Conservation (phyloP, 2,113 vertebrate species). For the Ivindomyrus marchei region DNA sequence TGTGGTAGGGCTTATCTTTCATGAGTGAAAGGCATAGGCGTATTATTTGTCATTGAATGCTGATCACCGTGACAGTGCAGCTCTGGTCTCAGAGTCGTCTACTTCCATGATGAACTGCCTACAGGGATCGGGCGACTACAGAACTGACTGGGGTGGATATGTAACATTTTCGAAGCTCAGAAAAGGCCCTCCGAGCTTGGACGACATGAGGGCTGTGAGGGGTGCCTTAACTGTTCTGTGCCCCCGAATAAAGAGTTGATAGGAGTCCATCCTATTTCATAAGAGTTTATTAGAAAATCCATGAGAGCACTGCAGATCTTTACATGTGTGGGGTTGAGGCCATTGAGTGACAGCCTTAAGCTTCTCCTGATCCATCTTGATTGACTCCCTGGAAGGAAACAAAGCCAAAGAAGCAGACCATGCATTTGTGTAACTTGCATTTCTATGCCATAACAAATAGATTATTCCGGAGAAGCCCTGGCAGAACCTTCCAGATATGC, state of each 20-base stretch:
- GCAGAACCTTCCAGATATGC: background rate
- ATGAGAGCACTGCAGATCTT: background rate
- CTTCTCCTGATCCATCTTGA: background rate
- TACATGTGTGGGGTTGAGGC: background rate
- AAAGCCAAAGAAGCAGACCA: background rate
- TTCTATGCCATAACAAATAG: background rate
- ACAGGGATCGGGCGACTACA: background rate
- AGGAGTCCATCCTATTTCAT: too few relatives aligned
- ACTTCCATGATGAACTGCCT: background rate
- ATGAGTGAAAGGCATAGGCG: background rate
- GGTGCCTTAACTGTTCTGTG: background rate
- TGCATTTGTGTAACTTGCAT: background rate
- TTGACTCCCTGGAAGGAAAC: background rate
- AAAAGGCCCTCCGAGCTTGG: background rate
- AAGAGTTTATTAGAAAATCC: background rate
- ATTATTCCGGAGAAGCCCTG: background rate
- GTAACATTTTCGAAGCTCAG: background rate
- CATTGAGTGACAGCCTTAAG: background rate
- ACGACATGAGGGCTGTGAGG: background rate
- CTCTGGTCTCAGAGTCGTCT: background rate
- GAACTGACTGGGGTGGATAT: background rate
- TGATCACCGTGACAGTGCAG: background rate
- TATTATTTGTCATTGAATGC: background rate
- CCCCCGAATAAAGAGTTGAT: background rate
- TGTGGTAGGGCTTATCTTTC: background rate